These are phyloP conservation scores for Orchesellides sinensis DNA, from an alignment of 2,888 invertebrate species.

Conservation along the genomic window DNA sequence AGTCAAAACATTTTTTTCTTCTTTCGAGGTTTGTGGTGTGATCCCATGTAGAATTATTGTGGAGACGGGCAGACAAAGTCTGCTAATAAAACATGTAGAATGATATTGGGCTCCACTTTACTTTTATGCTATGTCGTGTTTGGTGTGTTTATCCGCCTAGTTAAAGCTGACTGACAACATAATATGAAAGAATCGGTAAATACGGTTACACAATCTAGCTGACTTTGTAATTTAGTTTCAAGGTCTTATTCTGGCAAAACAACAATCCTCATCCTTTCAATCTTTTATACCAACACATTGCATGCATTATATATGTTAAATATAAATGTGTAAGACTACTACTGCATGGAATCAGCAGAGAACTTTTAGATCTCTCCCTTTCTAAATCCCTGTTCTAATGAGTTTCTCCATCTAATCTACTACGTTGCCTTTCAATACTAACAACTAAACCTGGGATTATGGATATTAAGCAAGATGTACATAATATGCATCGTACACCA, in stretches of 20 bases:
- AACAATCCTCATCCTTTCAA: slow-evolving; percentile 16
- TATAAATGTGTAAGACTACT: not conserved
- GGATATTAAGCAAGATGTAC: too few relatives aligned
- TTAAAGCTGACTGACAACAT: not conserved
- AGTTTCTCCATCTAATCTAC: not conserved
- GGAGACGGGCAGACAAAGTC: not conserved
- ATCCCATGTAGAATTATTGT: too few relatives aligned
- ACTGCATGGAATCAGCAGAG: not conserved
- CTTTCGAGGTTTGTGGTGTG: too few relatives aligned
- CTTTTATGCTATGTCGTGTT: not conserved
- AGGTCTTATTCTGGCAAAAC: slow-evolving; percentile 39
- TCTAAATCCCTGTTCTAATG: not conserved
- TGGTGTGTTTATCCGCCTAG: not conserved
- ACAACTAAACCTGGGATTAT: too few relatives aligned
- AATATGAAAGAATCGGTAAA: not conserved
- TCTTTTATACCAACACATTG: too few relatives aligned
- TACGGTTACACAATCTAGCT: slow-evolving; percentile 6
- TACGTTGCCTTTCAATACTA: too few relatives aligned
- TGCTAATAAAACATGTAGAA: not conserved
- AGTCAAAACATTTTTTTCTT: too few relatives aligned
- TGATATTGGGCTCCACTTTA: not conserved
- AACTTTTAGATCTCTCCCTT: not conserved
- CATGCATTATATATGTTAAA: too few relatives aligned
- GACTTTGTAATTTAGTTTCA: slow-evolving; percentile 58
- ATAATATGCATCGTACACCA: too few relatives aligned